Evolutionary conservation across 2,797 vertebrate genomes (phyloP), one percentile per base, ranked within the genome.

Genomic region (Micrastur ruficollis): DNA sequence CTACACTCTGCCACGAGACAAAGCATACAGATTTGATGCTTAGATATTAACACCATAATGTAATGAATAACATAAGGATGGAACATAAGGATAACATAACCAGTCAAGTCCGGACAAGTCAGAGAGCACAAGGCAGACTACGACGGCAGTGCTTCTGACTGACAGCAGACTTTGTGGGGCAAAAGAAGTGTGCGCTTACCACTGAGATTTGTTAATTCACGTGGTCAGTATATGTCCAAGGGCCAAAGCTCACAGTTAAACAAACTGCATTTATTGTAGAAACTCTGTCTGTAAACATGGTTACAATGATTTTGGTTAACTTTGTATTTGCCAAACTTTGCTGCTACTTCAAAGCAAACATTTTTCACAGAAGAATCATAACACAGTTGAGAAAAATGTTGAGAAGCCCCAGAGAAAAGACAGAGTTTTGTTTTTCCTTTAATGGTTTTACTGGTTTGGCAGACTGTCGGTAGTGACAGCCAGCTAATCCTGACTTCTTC

Each of bases 51-150:
- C n/a, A 18, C 16, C n/a, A 9, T 18, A 12, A 20, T 2, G 26
- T 4, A 31, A 31, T 0, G 2, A 56, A 2, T 10, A 36, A 47
- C 9, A 3, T 3, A 4, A 29, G 40, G 31, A 56, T 22, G 20
- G 65, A n/a, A n/a, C n/a, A n/a, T n/a, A n/a, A n/a, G n/a, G n/a
- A n/a, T n/a, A n/a, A n/a, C n/a, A n/a, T n/a, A 52, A 22, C 2
- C 32, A 38, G 50, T 6, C 40, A 31, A 20, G 15, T 2, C 56
- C 38, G 71, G 11, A 18, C 68, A 49, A 20, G 31, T 4, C 59
- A 20, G 18, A 32, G 16, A 79, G 73, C 78, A 72, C 40, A 14
- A 40, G 46, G 58, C 62, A 67, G 65, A 11, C 23, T 14, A 32
- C 1, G 12, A 53, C 38, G 68, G 89, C 27, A 21, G n/a, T 1